Conservation (phyloP, 1,140 invertebrate genomes). For the Drusus annulatus region DNA sequence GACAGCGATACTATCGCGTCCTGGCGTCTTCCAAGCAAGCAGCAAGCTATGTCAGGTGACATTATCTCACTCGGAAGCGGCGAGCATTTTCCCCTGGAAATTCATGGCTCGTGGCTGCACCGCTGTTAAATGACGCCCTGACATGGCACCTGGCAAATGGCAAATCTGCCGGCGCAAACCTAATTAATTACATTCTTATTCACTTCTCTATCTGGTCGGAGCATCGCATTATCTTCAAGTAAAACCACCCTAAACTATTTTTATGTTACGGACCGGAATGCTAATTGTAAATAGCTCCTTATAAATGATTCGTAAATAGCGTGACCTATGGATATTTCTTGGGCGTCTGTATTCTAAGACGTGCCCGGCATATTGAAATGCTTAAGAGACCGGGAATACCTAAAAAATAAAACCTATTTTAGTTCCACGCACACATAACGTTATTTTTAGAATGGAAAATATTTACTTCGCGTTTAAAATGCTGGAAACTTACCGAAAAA, state of each 20-base stretch:
- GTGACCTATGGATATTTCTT: background rate
- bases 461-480: background rate
- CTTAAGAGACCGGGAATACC: background rate
- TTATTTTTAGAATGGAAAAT: background rate
- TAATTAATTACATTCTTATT: background rate
- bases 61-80: conserved; percentile 40
- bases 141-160: conserved; percentile 12
- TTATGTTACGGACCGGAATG: no score
- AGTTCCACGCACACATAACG: background rate
- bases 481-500: background rate
- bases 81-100: conserved; percentile 33
- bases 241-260: no score
- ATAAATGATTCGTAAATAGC: no score
- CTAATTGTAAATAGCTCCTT: no score
- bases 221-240: no score
- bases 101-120: conserved; percentile 39
- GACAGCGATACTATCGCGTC: conserved; percentile 38
- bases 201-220: no score
- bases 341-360: background rate
- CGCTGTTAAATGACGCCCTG: background rate
- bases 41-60: conserved; percentile 41
- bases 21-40: conserved; percentile 29
- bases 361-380: background rate
- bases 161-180: background rate
- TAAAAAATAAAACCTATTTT: background rate